Evolutionary conservation across 37 sponge, comb jelly and placozoan genomes (phyloP).

Genomic region (Haliclona indistincta): DNA sequence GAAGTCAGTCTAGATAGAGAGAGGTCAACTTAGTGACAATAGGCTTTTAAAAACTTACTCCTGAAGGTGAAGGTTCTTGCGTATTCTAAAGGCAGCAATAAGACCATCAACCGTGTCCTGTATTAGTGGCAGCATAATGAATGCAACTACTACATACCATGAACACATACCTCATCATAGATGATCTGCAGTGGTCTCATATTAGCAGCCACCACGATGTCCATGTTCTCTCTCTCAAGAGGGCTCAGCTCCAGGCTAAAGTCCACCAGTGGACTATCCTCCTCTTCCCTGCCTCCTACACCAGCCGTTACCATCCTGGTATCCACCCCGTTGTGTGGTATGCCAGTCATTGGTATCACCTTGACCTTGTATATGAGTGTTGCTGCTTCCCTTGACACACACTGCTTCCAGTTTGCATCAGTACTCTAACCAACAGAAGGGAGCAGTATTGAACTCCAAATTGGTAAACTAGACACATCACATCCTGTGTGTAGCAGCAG

Average conservation of each 20-base stretch:
- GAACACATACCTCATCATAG: constrained; percentile 66
- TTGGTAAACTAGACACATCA: not conserved
- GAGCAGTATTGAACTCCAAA: no score
- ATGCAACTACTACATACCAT: not conserved
- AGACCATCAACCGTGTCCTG: constrained; percentile 73
- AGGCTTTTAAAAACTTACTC: constrained; percentile 45
- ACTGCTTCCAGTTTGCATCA: constrained; percentile 52
- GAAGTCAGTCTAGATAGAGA: constrained; percentile 51
- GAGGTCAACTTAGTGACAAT: not conserved
- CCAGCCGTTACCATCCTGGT: constrained; percentile 21
- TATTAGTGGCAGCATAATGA: not conserved
- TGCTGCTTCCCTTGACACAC: constrained; percentile 58
- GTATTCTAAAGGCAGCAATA: constrained; percentile 53
- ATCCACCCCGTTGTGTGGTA: constrained; percentile 1
- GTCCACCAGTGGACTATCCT: constrained; percentile 26
- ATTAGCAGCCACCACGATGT: constrained; percentile 34
- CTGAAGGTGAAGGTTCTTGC: constrained; percentile 58
- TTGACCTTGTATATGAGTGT: constrained; percentile 75
- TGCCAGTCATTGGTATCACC: no score
- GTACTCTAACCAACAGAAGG: constrained; percentile 54
- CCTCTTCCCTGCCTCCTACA: not conserved
- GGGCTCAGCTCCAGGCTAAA: constrained; percentile 60
- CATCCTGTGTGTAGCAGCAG: no score
- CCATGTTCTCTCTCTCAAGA: constrained; percentile 44
- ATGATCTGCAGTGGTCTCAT: constrained; percentile 61